A percentile compares a stretch with the other conserved stretches of the same genome.
Conservation (phyloP, 2,797 vertebrate genomes). For the Ctenopoma kingsleyae region DNA sequence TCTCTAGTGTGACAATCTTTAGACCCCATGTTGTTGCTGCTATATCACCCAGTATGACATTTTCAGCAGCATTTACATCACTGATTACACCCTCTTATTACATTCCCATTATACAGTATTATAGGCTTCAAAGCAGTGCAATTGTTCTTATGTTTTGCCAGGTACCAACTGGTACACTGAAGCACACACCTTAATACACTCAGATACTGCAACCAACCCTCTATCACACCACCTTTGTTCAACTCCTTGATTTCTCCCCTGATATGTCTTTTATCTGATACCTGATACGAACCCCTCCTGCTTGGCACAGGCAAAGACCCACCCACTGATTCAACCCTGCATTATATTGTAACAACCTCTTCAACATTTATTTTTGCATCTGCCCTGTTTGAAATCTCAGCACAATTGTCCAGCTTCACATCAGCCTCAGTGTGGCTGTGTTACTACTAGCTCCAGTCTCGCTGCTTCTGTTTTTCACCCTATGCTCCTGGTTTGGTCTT, state of each 20-base stretch:
- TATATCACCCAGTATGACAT: conserved; percentile 22
- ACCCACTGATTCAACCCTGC: conserved; percentile 49
- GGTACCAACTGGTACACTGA: conserved; percentile 64
- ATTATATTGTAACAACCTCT: conserved; percentile 31
- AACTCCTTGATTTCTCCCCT: conserved; percentile 46
- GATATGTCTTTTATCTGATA: conserved; percentile 63
- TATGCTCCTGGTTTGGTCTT: conserved; percentile 25
- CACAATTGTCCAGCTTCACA: conserved; percentile 12
- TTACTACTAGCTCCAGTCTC: conserved; percentile 19
- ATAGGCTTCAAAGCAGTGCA: conserved; percentile 54
- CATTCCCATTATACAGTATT: conserved; percentile 59
- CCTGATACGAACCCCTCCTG: conserved; percentile 66
- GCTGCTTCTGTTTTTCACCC: conserved; percentile 17
- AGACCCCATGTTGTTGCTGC: conserved; percentile 12
- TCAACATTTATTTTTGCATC: conserved; percentile 10
- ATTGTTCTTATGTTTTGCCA: conserved; percentile 58
- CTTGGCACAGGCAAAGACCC: conserved; percentile 52
- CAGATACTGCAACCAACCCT: conserved; percentile 51
- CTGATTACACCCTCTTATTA: conserved; percentile 64
- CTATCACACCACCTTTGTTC: conserved; percentile 39
- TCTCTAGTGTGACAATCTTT: background rate
- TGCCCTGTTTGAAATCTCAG: conserved; percentile 11
- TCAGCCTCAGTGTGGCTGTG: conserved; percentile 22
- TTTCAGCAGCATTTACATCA: conserved; percentile 42
- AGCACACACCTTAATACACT: conserved; percentile 68